Conservation (phyloP, 2,797 vertebrate species). For the Crenichthys baileyi region DNA sequence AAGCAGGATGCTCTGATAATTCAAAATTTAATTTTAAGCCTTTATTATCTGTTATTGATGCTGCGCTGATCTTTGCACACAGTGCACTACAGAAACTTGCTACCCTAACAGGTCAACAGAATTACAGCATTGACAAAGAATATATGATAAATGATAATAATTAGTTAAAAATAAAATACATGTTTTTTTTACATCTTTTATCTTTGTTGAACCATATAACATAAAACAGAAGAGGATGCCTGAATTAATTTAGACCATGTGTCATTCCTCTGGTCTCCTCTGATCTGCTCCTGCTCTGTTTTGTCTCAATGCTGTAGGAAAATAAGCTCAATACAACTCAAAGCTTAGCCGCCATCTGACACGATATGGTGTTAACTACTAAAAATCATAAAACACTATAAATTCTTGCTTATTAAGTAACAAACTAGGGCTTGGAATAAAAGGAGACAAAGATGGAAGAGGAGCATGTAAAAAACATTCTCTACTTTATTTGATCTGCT, state of each 20-base stretch:
- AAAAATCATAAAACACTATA: neutral
- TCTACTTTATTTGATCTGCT: neutral
- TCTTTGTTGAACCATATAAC: neutral
- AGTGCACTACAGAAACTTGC: neutral
- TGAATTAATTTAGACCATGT: neutral
- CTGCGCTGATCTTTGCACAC: neutral
- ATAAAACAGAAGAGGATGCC: neutral
- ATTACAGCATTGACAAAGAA: neutral
- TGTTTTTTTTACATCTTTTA: neutral
- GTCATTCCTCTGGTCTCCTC: neutral
- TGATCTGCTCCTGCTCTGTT: neutral
- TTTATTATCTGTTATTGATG: neutral
- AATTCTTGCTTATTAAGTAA: neutral
- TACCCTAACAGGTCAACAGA: too few relatives aligned
- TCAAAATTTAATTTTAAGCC: neutral
- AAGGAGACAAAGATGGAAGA: neutral
- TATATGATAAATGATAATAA: neutral
- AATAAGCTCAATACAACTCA: neutral
- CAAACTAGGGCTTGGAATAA: neutral
- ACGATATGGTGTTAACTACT: neutral
- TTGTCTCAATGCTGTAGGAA: neutral
- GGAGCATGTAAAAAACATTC: neutral
- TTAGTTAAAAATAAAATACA: neutral
- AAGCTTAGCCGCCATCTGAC: neutral
- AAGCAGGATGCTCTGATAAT: neutral